Conservation (phyloP, 92 coral and sea anemone species). For the Epizoanthus scotinus region DNA sequence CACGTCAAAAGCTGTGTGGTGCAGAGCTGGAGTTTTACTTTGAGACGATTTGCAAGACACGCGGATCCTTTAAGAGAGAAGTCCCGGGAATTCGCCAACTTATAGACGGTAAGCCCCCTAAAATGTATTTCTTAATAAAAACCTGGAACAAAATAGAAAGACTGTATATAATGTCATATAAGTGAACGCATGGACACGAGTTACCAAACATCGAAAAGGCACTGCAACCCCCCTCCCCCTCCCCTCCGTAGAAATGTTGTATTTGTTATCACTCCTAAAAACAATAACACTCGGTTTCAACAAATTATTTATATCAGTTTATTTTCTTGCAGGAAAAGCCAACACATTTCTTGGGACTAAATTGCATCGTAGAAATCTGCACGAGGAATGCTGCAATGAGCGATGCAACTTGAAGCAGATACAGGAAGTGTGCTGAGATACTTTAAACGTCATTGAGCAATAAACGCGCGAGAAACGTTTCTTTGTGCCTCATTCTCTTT, state of each 20-base stretch:
- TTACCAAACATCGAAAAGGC: too few species aligned
- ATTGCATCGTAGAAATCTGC: slow-evolving; percentile 29
- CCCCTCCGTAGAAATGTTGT: too few species aligned
- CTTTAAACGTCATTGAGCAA: too few species aligned
- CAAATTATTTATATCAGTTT: too few species aligned
- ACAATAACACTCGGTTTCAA: too few species aligned
- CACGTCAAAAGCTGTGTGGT: slow-evolving; percentile 33
- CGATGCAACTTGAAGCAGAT: slow-evolving; percentile 40
- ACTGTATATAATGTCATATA: too few species aligned
- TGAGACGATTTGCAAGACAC: slow-evolving; percentile 44
- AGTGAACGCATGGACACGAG: too few species aligned
- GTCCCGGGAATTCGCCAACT: slow-evolving; percentile 4
- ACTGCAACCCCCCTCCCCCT: too few species aligned
- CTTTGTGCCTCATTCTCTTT: too few species aligned
- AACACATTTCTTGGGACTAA: slow-evolving; percentile 37
- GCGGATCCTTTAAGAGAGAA: slow-evolving; percentile 14
- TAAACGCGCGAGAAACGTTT: too few species aligned
- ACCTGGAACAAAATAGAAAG: not conserved
- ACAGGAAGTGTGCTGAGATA: slow-evolving; percentile 39
- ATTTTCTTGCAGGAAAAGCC: slow-evolving; percentile 36
- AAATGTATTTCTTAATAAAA: not conserved
- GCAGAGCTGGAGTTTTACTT: slow-evolving; percentile 12
- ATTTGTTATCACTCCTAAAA: too few species aligned
- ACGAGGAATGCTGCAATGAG: slow-evolving; percentile 58
- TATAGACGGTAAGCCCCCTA: slow-evolving; percentile 4